phyloP scores from a whole-genome alignment of 2,113 vertebrate genomes.

The Rhineura floridana region DNA sequence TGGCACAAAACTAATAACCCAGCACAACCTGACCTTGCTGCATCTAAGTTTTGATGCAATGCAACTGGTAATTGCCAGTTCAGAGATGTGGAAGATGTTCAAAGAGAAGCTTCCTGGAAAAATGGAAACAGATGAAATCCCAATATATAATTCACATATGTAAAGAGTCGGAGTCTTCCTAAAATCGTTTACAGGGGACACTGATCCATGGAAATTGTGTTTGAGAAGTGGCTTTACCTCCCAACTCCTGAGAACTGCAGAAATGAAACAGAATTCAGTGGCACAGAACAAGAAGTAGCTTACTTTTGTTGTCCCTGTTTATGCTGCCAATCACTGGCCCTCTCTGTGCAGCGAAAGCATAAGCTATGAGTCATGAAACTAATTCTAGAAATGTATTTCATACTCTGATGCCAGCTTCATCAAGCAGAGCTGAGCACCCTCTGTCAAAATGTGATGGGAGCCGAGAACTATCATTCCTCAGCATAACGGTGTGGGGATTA shows the following conservation, averaged over 20 bases:
- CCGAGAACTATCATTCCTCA: slow-evolving; percentile 32
- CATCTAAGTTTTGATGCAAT: background rate
- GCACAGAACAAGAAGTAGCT: background rate
- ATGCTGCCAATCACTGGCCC: slow-evolving; percentile 21
- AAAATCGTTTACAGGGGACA: background rate
- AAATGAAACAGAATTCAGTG: background rate
- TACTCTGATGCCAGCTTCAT: slow-evolving; percentile 28
- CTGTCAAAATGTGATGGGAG: slow-evolving; percentile 15
- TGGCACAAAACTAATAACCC: no score
- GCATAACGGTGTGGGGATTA: slow-evolving; percentile 27
- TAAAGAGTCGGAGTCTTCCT: background rate
- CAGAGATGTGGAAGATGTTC: background rate
- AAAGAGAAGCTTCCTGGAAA: background rate
- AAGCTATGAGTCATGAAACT: slow-evolving; percentile 29
- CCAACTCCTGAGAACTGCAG: background rate
- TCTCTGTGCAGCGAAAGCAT: fast-evolving
- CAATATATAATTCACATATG: background rate
- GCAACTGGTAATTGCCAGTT: background rate
- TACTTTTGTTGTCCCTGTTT: background rate
- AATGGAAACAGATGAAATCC: background rate
- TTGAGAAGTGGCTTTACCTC: background rate
- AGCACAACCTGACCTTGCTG: no score
- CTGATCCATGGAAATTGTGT: background rate
- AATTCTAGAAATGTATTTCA: slow-evolving; percentile 34
- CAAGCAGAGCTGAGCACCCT: slow-evolving; percentile 25